Evolutionary conservation across 2,888 invertebrate species (phyloP), one percentile per base, ranked within the genome.

Genomic region (Plutella xylostella): DNA sequence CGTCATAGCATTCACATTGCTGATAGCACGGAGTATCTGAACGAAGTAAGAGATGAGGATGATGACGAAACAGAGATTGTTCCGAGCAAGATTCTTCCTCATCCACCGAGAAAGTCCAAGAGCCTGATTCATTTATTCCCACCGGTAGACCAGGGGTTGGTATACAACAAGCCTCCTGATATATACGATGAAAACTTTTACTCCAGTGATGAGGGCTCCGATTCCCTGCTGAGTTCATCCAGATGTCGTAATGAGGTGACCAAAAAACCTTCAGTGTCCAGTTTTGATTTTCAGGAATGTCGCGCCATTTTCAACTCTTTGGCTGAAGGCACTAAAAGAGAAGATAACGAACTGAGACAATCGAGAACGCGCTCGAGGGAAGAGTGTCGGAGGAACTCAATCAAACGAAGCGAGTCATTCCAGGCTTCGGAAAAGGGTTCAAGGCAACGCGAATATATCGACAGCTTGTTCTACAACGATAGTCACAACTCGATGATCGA

Each of bases 81-180:
- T 2, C 94, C 93, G 1, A 88, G 88, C 0, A 91, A 91, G 66
- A 85, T 94, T 45, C 86, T 92, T 43, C 93, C 94, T 0, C 92
- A 92, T 64, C 93, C 94, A 39, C 93, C 93, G 0, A 85, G 92
- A 52, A 89, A 91, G 65, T 86, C 91, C 0, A 87, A 90, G 46
- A 92, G 91, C 45, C 68, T 92, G 42, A 86, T 90, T 3, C 91
- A 91, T 68, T 73, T 92, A 40, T 89, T 89, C 37, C 87, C 88
- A 50, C 80, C 86, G 3, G 86, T 86, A 15, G 91, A 90, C 18
- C 72, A 87, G 60, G 85, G 84, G 43, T 59, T 86, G 19, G 67
- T 86, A 47, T 87, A 84, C 65, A 86, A 68, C 65, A 87, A 77
- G 67, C 86, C 77, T 52, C 72, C 72, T 43, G 75, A 83, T 51